phyloP scores from a whole-genome alignment of 2,113 vertebrate genomes.

The Plectropomus leopardus region DNA sequence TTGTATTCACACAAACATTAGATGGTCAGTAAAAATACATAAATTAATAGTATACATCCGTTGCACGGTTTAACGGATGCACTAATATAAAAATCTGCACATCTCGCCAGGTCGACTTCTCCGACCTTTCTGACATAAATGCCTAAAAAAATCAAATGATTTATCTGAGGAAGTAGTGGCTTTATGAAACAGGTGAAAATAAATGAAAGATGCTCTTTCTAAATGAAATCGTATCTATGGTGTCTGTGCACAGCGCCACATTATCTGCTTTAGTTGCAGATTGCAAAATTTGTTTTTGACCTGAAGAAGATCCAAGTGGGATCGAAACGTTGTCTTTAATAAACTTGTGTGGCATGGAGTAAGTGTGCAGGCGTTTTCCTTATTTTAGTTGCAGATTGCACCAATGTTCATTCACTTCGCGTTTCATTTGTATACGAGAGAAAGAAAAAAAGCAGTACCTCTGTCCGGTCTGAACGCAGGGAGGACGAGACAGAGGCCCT shows the following conservation, averaged over 20 bases:
- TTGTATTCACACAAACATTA: too few relatives aligned
- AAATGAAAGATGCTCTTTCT: neutral
- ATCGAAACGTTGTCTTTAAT: too few relatives aligned
- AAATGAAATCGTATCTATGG: neutral
- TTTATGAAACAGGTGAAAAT: neutral
- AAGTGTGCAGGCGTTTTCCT: too few relatives aligned
- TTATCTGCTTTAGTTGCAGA: slow-evolving; percentile 1
- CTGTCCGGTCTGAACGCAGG: slow-evolving; percentile 47
- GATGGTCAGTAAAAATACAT: neutral
- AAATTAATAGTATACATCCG: neutral
- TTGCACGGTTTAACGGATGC: neutral
- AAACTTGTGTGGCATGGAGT: too few relatives aligned
- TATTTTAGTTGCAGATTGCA: slow-evolving; percentile 2
- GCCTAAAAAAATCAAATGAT: neutral
- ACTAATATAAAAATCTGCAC: neutral
- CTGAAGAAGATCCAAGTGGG: too few relatives aligned
- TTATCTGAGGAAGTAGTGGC: too few relatives aligned
- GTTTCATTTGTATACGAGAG: neutral
- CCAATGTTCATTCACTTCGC: neutral
- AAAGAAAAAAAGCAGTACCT: slow-evolving; percentile 18
- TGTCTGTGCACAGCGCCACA: neutral
- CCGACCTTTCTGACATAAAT: neutral
- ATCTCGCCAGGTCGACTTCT: neutral
- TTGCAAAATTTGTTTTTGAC: too few relatives aligned
- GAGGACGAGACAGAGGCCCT: slow-evolving; percentile 71